phyloP scores from a whole-genome alignment of 1,140 invertebrate genomes.

The Vanessa tameamea region DNA sequence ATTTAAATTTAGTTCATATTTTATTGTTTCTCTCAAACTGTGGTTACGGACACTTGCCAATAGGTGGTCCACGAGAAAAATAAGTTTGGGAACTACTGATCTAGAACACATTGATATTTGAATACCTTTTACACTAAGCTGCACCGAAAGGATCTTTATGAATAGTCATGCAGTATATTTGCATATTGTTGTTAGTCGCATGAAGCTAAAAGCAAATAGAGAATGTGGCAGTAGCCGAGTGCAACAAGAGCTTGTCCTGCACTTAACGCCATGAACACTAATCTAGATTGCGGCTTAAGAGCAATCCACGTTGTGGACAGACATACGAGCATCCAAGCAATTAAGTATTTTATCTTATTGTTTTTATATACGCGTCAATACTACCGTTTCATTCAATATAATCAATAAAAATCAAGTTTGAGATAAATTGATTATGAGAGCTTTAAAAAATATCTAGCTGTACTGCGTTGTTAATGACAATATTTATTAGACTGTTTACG shows the following conservation, averaged over 20 bases:
- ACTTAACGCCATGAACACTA: slow-evolving; percentile 12
- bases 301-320: slow-evolving; percentile 1
- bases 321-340: neutral
- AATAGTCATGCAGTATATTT: slow-evolving; percentile 6
- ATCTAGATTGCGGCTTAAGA: slow-evolving; percentile 13
- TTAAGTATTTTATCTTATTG: neutral
- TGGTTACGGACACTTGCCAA: too few relatives aligned
- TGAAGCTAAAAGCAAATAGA: slow-evolving; percentile 5
- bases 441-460: too few relatives aligned
- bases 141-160: neutral
- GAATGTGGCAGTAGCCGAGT: neutral
- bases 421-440: too few relatives aligned
- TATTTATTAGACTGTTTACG: neutral
- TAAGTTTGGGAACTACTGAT: too few relatives aligned
- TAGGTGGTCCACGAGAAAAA: too few relatives aligned
- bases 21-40: too few relatives aligned
- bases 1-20: too few relatives aligned
- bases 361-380: too few relatives aligned
- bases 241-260: slow-evolving; percentile 4
- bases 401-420: too few relatives aligned
- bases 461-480: neutral
- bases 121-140: neutral
- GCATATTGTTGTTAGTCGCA: neutral
- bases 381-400: too few relatives aligned
- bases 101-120: neutral